These are phyloP conservation scores for Mythimna impura DNA, from an alignment of 2,888 invertebrate genomes.

Conservation along the genomic window DNA sequence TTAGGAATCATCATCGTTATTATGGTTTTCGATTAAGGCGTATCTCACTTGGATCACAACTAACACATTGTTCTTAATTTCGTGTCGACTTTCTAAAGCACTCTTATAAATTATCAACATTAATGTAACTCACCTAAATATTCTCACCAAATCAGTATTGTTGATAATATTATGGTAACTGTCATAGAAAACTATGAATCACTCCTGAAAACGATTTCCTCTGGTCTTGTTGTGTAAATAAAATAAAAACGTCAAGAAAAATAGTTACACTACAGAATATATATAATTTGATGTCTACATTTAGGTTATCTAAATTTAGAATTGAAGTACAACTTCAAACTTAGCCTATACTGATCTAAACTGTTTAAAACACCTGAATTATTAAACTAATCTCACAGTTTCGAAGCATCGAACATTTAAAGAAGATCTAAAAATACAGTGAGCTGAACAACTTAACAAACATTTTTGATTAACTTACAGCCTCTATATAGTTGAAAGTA, in stretches of 20 bases:
- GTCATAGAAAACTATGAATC: background rate
- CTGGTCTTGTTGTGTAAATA: background rate
- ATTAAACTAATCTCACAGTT: slow-evolving; percentile 23
- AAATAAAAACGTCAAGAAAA: background rate
- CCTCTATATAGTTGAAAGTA: slow-evolving; percentile 3
- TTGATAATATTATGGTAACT: slow-evolving; percentile 4
- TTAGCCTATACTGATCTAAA: background rate
- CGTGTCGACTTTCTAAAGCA: slow-evolving; percentile 51
- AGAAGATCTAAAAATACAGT: slow-evolving; percentile 24
- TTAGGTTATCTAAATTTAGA: slow-evolving; percentile 3
- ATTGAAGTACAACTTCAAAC: slow-evolving; percentile 2
- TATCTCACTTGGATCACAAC: slow-evolving; percentile 29
- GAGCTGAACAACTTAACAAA: slow-evolving; percentile 16
- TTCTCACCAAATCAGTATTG: slow-evolving; percentile 18
- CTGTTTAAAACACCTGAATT: slow-evolving; percentile 12
- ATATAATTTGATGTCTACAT: background rate
- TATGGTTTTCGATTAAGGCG: slow-evolving; percentile 35
- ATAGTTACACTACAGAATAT: background rate
- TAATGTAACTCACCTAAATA: slow-evolving; percentile 27
- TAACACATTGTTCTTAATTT: slow-evolving; percentile 46
- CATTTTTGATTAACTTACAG: background rate
- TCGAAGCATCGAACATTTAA: background rate
- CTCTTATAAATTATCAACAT: slow-evolving; percentile 38
- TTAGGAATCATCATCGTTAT: slow-evolving; percentile 43
- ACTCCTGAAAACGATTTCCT: background rate